A percentile compares a stretch with the other conserved stretches of the same genome.
phyloP scores from a whole-genome alignment of 1,140 invertebrate species.

The Pogonognathellus flavescens region DNA sequence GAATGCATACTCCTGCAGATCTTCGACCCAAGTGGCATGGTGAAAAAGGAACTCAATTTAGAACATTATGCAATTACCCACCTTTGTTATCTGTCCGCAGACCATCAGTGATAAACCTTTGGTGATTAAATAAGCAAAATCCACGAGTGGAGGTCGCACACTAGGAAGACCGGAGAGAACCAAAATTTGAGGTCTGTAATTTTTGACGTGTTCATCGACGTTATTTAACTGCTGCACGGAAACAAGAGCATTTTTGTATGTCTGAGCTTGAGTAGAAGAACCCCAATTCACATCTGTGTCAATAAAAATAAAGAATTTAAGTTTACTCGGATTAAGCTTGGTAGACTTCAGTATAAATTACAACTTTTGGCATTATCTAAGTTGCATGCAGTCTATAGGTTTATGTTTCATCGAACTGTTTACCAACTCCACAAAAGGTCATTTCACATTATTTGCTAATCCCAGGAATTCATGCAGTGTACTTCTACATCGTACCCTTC shows the following conservation, averaged over 20 bases:
- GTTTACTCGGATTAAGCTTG: neutral
- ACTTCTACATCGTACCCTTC: no score
- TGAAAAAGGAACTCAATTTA: no score
- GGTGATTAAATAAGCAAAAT: conserved; percentile 74
- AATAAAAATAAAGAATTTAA: conserved; percentile 1
- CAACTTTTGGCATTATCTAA: no score
- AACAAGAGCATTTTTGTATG: conserved; percentile 73
- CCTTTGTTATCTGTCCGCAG: conserved; percentile 72
- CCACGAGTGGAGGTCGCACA: conserved; percentile 72
- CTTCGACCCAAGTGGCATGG: no score
- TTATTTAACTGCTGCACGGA: conserved; percentile 72
- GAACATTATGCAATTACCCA: conserved; percentile 52
- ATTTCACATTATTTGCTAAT: no score
- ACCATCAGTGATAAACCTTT: conserved; percentile 74
- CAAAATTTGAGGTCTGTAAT: conserved; percentile 76
- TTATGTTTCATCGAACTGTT: no score
- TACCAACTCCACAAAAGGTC: no score
- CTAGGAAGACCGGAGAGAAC: conserved; percentile 74
- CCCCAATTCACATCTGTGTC: conserved; percentile 77
- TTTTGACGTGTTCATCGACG: conserved; percentile 77
- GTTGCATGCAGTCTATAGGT: no score
- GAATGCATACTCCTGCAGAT: no score
- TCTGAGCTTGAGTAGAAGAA: conserved; percentile 76
- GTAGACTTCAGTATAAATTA: no score
- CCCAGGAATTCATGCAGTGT: no score